phyloP scores from a whole-genome alignment of 2,888 invertebrate genomes.

The Andricus quercusramuli region DNA sequence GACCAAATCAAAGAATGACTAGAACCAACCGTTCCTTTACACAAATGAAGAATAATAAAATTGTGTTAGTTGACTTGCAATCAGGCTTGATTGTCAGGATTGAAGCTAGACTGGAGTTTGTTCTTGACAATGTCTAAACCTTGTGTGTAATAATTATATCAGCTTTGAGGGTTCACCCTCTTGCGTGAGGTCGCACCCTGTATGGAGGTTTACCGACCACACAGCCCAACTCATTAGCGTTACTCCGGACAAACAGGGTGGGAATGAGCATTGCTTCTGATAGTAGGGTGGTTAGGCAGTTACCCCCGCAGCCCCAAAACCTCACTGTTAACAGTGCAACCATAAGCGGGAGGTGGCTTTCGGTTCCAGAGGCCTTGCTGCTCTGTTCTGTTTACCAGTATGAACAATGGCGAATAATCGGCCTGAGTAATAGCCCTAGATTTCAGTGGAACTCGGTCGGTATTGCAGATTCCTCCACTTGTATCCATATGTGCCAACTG shows the following conservation, averaged over 20 bases:
- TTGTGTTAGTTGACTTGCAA: not conserved
- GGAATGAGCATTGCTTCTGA: conserved; percentile 41
- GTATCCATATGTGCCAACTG: conserved; percentile 1
- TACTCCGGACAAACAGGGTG: conserved; percentile 62
- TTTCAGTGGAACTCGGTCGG: conserved; percentile 11
- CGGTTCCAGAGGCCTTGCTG: conserved; percentile 9
- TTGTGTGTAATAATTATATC: conserved; percentile 70
- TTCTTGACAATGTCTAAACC: conserved; percentile 38
- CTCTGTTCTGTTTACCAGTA: conserved; percentile 20
- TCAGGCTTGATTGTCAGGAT: conserved; percentile 16
- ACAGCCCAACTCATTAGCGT: conserved; percentile 65
- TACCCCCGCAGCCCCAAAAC: not conserved
- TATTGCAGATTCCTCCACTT: conserved; percentile 20
- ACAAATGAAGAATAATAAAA: not conserved
- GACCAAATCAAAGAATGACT: not conserved
- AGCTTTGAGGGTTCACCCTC: conserved; percentile 64
- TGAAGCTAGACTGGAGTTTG: conserved; percentile 5
- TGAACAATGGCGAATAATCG: conserved; percentile 68
- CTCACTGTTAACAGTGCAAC: conserved; percentile 27
- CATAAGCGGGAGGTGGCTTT: conserved; percentile 11
- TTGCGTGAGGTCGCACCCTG: conserved; percentile 38
- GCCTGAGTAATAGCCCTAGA: conserved; percentile 60
- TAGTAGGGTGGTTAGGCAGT: conserved; percentile 16
- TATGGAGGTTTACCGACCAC: conserved; percentile 57
- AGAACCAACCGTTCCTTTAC: not conserved